A percentile compares a stretch with the other conserved stretches of the same genome.
phyloP scores from a whole-genome alignment of 2,113 vertebrate species.

The Campylomormyrus tamandua region DNA sequence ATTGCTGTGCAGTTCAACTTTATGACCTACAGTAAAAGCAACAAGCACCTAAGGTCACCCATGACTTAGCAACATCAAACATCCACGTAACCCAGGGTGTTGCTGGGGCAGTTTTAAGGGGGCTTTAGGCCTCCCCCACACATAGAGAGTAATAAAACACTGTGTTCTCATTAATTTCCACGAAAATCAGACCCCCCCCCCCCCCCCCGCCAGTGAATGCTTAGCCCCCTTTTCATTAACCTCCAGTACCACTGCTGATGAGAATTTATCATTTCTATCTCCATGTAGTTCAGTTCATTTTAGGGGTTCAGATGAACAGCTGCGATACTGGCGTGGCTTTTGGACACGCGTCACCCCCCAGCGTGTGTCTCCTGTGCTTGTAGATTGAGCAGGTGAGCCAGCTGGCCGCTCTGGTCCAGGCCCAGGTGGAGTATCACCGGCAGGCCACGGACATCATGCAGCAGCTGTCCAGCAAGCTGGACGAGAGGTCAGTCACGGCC shows the following conservation, averaged over 20 bases:
- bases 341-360: not conserved
- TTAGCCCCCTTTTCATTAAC: not conserved
- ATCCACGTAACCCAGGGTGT: not conserved
- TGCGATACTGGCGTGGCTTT: not conserved
- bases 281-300: not conserved
- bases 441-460: constrained; percentile 84
- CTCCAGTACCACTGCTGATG: not conserved
- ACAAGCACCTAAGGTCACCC: not conserved
- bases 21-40: not conserved
- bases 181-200: not conserved
- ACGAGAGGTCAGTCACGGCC: constrained; percentile 69
- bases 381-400: constrained; percentile 96
- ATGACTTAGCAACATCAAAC: not conserved
- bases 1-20: not conserved
- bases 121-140: no score
- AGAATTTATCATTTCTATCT: not conserved
- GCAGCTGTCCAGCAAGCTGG: constrained; percentile 81
- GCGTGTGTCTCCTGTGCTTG: not conserved
- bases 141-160: no score
- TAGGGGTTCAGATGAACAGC: not conserved
- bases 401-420: constrained; percentile 84
- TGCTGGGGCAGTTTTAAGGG: not conserved
- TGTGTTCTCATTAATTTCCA: not conserved
- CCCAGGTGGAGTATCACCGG: constrained; percentile 89
- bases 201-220: not conserved